A percentile compares a stretch with the other conserved stretches of the same genome.
Evolutionary conservation across 2,113 vertebrate genomes (phyloP).

Genomic region (Gopherus evgoodei): DNA sequence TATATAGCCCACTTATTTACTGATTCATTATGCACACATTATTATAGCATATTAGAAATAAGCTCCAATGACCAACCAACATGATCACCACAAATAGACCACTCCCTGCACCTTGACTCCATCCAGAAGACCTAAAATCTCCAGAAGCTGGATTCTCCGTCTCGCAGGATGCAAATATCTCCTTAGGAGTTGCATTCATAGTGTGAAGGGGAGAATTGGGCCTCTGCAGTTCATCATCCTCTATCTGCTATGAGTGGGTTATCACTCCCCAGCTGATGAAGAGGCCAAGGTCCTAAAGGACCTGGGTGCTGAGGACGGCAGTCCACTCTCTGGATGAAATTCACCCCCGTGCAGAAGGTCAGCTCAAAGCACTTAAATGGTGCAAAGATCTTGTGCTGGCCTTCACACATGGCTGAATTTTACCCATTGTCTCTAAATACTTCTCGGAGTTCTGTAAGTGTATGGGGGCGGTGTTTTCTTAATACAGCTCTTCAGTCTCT

Average conservation of each 20-base stretch:
- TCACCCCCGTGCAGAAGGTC: constrained; percentile 31
- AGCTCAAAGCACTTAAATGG: not conserved
- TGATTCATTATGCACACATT: not conserved
- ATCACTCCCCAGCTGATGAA: rapidly evolving
- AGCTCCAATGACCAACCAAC: not conserved
- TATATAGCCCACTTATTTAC: not conserved
- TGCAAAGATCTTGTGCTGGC: constrained; percentile 49
- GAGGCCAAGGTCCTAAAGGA: not conserved
- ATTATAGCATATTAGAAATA: not conserved
- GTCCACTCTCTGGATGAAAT: constrained; percentile 62
- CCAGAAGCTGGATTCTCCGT: rapidly evolving
- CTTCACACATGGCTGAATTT: not conserved
- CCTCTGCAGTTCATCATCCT: not conserved
- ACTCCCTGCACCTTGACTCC: not conserved
- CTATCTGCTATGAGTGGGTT: not conserved
- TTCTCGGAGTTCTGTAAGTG: not conserved
- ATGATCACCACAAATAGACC: not conserved
- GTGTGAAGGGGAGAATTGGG: not conserved
- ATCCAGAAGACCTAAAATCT: not conserved
- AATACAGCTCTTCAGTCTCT: not conserved
- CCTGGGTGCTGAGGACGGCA: constrained; percentile 6
- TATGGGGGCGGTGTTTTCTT: rapidly evolving
- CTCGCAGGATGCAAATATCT: not conserved
- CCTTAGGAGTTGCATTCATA: not conserved
- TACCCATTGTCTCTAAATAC: not conserved